These are phyloP conservation scores for Rhagonycha fulva DNA, from an alignment of 2,888 invertebrate genomes.

Conservation along the genomic window DNA sequence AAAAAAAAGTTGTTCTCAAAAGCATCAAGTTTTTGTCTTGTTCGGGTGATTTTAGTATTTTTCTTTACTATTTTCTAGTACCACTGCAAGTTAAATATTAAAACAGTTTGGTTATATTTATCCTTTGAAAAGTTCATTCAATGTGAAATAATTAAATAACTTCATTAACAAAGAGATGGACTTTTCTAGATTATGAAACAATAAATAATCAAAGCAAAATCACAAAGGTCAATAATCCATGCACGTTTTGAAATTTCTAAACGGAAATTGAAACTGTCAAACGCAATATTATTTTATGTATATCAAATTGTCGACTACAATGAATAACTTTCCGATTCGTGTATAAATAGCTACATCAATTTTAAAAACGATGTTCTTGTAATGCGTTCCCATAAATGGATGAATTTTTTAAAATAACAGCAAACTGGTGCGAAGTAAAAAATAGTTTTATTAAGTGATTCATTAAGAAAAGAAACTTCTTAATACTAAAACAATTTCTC, in stretches of 20 bases:
- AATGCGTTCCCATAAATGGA: neutral
- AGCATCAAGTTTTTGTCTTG: neutral
- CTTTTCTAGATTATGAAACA: neutral
- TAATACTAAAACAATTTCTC: constrained; percentile 6
- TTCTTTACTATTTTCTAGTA: neutral
- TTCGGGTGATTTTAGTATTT: neutral
- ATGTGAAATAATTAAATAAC: neutral
- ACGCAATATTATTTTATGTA: neutral
- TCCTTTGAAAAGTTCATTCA: neutral
- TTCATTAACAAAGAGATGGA: neutral
- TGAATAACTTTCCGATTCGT: constrained; percentile 1
- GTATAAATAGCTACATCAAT: neutral
- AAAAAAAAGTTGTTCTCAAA: neutral
- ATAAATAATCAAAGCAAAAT: neutral
- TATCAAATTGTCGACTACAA: constrained; percentile 1
- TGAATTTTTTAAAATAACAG: neutral
- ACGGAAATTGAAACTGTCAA: constrained; percentile 3
- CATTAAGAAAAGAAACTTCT: neutral
- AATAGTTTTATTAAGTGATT: neutral
- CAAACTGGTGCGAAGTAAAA: neutral
- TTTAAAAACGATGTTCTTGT: neutral
- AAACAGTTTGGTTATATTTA: neutral
- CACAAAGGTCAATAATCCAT: constrained; percentile 2
- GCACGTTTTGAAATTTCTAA: neutral
- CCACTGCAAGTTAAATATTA: neutral